Conservation (phyloP, 1,140 invertebrate genomes). For the Aphis craccivora region DNA sequence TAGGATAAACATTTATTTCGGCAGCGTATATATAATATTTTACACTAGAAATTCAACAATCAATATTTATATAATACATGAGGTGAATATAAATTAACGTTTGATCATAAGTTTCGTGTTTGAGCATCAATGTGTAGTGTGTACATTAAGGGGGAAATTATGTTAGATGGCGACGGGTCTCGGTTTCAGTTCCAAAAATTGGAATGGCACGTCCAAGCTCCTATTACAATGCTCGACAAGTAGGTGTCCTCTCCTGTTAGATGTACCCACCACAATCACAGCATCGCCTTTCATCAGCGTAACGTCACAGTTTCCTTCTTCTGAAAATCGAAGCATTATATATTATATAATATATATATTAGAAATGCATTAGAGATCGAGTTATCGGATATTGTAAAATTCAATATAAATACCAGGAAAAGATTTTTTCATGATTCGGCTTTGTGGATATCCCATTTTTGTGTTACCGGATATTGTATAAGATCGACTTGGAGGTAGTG, state of each 20-base stretch:
- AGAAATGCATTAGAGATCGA: background rate
- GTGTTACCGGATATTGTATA: conserved; percentile 91
- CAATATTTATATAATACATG: background rate
- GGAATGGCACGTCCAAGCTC: conserved; percentile 84
- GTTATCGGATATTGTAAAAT: background rate
- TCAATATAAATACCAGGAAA: conserved; percentile 73
- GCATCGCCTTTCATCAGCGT: conserved; percentile 81
- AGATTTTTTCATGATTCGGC: conserved; percentile 86
- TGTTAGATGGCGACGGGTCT: conserved; percentile 52
- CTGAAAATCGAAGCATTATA: conserved; percentile 63
- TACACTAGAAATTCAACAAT: conserved; percentile 33
- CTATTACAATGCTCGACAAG: conserved; percentile 83
- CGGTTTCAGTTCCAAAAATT: conserved; percentile 81
- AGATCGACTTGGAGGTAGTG: conserved; percentile 84
- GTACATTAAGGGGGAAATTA: background rate
- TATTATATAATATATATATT: too few species aligned
- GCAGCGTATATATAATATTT: background rate
- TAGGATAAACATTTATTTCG: background rate
- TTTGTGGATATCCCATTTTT: conserved; percentile 92
- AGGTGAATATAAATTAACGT: background rate
- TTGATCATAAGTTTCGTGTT: conserved; percentile 37
- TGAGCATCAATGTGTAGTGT: background rate
- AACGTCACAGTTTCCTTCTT: conserved; percentile 70
- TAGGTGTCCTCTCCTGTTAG: conserved; percentile 79
- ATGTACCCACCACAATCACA: conserved; percentile 83